phyloP scores from a whole-genome alignment of 2,797 vertebrate genomes.

The Crypturellus tataupa region DNA sequence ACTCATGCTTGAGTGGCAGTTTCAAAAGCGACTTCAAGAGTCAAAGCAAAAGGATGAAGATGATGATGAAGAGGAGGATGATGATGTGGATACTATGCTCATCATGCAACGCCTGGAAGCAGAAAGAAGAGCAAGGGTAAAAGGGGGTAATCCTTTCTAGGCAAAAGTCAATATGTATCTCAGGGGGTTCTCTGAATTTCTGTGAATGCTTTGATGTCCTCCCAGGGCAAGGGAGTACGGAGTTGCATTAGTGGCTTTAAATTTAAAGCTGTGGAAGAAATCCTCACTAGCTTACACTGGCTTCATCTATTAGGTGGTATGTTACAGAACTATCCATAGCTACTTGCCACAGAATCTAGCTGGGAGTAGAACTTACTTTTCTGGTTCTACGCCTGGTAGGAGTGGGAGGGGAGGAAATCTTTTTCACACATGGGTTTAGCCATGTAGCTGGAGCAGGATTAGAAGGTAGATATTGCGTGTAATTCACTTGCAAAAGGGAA shows the following conservation, averaged over 20 bases:
- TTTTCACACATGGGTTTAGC: neutral
- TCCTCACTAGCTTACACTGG: neutral
- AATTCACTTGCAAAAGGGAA: neutral
- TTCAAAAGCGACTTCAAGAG: conserved; percentile 97
- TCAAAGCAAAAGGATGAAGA: conserved; percentile 97
- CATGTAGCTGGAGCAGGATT: neutral
- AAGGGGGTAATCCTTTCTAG: conserved; percentile 66
- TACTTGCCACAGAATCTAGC: neutral
- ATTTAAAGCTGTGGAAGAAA: neutral
- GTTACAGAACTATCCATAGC: neutral
- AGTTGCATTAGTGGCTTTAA: neutral
- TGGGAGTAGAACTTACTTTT: neutral
- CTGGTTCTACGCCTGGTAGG: neutral
- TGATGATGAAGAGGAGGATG: conserved; percentile 93
- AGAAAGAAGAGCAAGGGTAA: conserved; percentile 97
- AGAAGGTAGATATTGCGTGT: neutral
- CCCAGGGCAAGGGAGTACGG: conserved; percentile 11
- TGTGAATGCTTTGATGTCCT: neutral
- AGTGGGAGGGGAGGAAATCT: neutral
- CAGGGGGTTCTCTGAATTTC: neutral
- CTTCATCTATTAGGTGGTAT: neutral
- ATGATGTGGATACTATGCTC: conserved; percentile 95
- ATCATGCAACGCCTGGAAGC: conserved; percentile 98
- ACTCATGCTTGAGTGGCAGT: conserved; percentile 99
- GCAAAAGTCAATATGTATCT: neutral